Evolutionary conservation across 2,888 invertebrate species (phyloP).

Genomic region (Cloeon dipterum): DNA sequence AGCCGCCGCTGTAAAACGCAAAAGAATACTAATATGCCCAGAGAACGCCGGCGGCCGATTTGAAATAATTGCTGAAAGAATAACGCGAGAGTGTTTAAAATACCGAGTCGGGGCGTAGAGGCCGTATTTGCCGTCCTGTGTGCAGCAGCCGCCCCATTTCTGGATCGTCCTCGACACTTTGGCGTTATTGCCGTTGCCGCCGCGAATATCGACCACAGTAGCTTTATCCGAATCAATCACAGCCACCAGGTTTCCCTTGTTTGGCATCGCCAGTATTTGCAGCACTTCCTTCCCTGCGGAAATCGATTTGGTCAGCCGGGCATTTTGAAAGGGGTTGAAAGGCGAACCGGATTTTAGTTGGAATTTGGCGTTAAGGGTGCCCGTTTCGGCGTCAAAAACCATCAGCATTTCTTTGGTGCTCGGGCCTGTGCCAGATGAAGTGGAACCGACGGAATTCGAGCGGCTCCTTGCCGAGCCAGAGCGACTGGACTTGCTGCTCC

Average conservation of each 20-base stretch:
- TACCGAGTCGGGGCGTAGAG: conserved; percentile 69
- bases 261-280: conserved; percentile 55
- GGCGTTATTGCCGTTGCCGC: background rate
- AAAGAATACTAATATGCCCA: too few species aligned
- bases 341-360: background rate
- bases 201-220: conserved; percentile 47
- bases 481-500: background rate
- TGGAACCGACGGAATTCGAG: background rate
- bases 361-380: background rate
- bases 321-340: too few species aligned
- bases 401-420: background rate
- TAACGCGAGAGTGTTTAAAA: background rate
- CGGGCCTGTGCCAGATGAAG: background rate
- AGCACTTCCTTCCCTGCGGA: conserved; percentile 33
- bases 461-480: background rate
- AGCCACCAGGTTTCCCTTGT: conserved; percentile 64
- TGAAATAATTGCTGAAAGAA: background rate
- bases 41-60: background rate
- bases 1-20: conserved; percentile 49
- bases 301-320: background rate
- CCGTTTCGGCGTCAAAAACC: background rate
- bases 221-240: conserved; percentile 79
- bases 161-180: conserved; percentile 39
- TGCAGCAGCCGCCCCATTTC: conserved; percentile 81
- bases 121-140: conserved; percentile 70